Conservation (phyloP, 2,888 invertebrate genomes). For the Blera fallax region DNA sequence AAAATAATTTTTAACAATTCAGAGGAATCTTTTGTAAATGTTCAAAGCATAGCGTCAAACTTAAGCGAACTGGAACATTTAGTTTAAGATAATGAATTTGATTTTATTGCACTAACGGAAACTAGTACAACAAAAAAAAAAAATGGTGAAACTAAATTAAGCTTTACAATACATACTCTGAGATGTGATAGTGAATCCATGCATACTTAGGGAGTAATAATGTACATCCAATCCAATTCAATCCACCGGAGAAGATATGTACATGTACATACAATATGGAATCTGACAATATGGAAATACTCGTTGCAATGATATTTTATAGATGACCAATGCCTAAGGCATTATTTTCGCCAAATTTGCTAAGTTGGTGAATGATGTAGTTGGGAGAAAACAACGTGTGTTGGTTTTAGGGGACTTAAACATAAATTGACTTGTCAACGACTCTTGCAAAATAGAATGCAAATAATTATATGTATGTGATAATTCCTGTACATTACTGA, state of each 20-base stretch:
- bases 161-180: background rate
- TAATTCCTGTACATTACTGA: background rate
- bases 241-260: background rate
- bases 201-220: background rate
- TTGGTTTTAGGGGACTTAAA: background rate
- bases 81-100: background rate
- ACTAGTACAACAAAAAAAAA: background rate
- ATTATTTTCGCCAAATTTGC: background rate
- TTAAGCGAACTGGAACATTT: background rate
- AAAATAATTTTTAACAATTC: background rate
- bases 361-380: background rate
- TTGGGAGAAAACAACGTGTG: background rate
- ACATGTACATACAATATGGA: background rate
- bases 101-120: background rate
- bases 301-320: background rate
- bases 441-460: background rate
- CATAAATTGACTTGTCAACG: background rate
- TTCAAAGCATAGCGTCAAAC: background rate
- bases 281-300: background rate
- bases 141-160: background rate
- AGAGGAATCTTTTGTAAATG: background rate
- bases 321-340: background rate
- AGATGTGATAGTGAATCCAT: slow-evolving; percentile 1
- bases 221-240: background rate
- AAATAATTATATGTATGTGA: background rate